Conservation (phyloP, 2,888 invertebrate genomes). For the Anoncus sp. region DNA sequence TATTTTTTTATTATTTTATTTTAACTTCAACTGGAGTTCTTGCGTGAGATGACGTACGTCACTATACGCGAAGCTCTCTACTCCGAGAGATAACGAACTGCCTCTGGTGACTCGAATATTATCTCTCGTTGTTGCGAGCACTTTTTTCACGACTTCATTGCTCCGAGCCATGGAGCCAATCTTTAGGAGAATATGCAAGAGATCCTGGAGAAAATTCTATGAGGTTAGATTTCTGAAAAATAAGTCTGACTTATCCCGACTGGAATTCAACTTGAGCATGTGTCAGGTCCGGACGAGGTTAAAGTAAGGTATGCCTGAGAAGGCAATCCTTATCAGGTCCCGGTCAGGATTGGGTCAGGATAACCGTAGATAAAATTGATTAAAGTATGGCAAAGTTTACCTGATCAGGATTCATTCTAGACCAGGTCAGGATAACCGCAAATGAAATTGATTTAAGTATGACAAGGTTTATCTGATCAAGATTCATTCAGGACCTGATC, state of each 20-base stretch:
- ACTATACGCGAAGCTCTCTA: slow-evolving; percentile 25
- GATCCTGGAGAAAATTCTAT: background rate
- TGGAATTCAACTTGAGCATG: no score
- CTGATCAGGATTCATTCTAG: no score
- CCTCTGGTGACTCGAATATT: slow-evolving; percentile 47
- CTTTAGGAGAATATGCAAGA: background rate
- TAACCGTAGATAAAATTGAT: no score
- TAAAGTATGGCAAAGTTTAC: no score
- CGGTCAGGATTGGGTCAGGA: no score
- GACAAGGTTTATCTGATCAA: no score
- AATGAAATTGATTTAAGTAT: no score
- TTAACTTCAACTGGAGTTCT: slow-evolving; percentile 35
- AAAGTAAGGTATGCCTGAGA: no score
- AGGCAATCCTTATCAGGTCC: no score
- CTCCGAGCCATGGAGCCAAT: background rate
- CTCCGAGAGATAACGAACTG: slow-evolving; percentile 58
- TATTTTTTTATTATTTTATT: slow-evolving; percentile 25
- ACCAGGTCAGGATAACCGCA: no score
- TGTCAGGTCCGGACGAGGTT: no score
- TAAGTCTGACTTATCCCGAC: background rate
- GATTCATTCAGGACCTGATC: no score
- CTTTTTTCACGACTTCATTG: slow-evolving; percentile 7
- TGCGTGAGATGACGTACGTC: slow-evolving; percentile 37
- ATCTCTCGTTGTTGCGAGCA: background rate
- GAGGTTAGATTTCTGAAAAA: slow-evolving; percentile 2